These are phyloP conservation scores for Latrodectus hesperus DNA, from an alignment of 2,888 invertebrate species.

Conservation along the genomic window DNA sequence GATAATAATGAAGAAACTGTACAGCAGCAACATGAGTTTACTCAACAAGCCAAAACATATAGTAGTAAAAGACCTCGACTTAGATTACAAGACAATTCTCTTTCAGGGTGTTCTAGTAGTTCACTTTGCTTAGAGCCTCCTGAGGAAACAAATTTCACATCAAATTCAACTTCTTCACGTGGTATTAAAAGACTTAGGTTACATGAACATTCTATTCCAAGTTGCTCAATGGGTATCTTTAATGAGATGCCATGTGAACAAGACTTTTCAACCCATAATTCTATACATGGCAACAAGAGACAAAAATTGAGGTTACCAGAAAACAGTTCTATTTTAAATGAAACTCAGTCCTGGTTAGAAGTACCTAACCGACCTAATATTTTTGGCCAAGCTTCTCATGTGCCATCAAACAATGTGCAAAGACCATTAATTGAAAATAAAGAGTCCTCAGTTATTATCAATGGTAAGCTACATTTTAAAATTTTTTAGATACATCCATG, in stretches of 20 bases:
- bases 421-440: conserved; percentile 50
- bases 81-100: neutral
- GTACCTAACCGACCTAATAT: conserved; percentile 33
- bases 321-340: conserved; percentile 26
- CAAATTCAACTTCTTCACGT: neutral
- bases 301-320: conserved; percentile 10
- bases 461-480: conserved; percentile 21
- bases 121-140: neutral
- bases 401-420: conserved; percentile 30
- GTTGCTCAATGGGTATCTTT: conserved; percentile 5
- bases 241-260: neutral
- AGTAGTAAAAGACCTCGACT: conserved; percentile 31
- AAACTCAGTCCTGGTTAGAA: conserved; percentile 58
- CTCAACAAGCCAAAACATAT: neutral
- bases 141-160: neutral
- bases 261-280: neutral
- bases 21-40: neutral
- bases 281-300: conserved; percentile 21
- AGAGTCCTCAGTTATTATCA: conserved; percentile 30
- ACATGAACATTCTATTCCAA: conserved; percentile 3
- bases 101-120: conserved; percentile 3
- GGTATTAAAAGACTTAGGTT: conserved; percentile 19
- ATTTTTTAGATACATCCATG: neutral
- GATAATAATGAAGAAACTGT: conserved; percentile 18
- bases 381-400: conserved; percentile 19